Evolutionary conservation across 1,140 invertebrate species (phyloP).

Genomic region (Euborellia annulipes): DNA sequence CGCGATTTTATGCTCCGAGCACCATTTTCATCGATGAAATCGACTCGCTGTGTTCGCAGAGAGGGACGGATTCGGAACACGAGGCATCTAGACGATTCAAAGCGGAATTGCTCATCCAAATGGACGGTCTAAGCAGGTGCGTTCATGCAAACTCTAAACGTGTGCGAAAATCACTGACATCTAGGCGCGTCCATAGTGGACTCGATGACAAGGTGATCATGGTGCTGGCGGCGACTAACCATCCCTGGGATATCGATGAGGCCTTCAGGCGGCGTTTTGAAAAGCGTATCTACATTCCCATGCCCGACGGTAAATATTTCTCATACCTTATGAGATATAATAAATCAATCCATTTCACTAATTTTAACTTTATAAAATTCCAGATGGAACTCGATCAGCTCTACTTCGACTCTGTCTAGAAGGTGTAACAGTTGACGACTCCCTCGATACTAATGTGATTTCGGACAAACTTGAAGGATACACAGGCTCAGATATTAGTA

Average conservation of each 20-base stretch:
- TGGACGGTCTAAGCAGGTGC: conserved; percentile 39
- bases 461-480: conserved; percentile 42
- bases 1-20: conserved; percentile 50
- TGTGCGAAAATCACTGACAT: conserved; percentile 9
- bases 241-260: conserved; percentile 60
- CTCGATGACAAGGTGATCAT: conserved; percentile 40
- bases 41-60: conserved; percentile 46
- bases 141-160: conserved; percentile 6
- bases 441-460: conserved; percentile 37
- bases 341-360: background rate
- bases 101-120: conserved; percentile 54
- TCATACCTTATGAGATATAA: background rate
- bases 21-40: conserved; percentile 65
- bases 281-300: conserved; percentile 55
- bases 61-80: conserved; percentile 49
- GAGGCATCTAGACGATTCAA: conserved; percentile 54
- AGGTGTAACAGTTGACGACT: conserved; percentile 33
- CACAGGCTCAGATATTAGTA: conserved; percentile 48
- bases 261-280: conserved; percentile 50
- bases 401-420: conserved; percentile 44
- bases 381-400: conserved; percentile 39
- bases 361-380: conserved; percentile 12
- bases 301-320: conserved; percentile 36
- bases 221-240: conserved; percentile 56
- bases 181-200: conserved; percentile 6